These are phyloP conservation scores for Sphenopsis melanotis DNA, from an alignment of 2,797 vertebrate genomes.

Conservation along the genomic window DNA sequence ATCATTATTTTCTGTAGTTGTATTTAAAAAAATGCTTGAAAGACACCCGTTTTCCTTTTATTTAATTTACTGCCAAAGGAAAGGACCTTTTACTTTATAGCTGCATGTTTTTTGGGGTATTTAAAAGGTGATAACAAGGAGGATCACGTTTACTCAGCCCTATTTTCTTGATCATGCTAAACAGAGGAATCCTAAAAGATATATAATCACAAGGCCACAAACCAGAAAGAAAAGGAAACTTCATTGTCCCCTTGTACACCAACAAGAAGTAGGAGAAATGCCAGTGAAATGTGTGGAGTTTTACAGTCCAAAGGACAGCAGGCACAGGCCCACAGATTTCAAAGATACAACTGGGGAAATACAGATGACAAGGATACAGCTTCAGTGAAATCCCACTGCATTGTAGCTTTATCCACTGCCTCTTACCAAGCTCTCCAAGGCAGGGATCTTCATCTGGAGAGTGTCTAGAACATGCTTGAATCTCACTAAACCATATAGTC, in stretches of 20 bases:
- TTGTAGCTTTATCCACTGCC: not conserved
- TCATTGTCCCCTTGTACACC: not conserved
- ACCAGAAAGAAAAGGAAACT: not conserved
- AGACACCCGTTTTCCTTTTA: not conserved
- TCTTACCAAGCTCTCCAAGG: not conserved
- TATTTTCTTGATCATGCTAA: not conserved
- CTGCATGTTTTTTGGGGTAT: not conserved
- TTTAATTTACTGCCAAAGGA: not conserved
- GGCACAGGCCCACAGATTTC: not conserved
- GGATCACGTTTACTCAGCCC: not conserved
- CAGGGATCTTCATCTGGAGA: not conserved
- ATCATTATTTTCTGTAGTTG: constrained; percentile 5
- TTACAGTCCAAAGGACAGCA: not conserved
- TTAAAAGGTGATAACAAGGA: not conserved
- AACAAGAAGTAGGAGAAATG: not conserved
- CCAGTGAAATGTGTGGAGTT: not conserved
- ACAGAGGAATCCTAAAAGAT: not conserved
- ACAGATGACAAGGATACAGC: not conserved
- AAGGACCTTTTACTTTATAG: not conserved
- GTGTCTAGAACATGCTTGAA: not conserved
- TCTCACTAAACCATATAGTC: not conserved
- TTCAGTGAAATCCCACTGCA: not conserved
- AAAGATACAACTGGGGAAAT: not conserved
- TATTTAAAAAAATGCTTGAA: not conserved
- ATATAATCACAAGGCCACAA: not conserved